These are phyloP conservation scores for Catocala sponsa DNA, from an alignment of 2,888 invertebrate genomes.

Conservation along the genomic window DNA sequence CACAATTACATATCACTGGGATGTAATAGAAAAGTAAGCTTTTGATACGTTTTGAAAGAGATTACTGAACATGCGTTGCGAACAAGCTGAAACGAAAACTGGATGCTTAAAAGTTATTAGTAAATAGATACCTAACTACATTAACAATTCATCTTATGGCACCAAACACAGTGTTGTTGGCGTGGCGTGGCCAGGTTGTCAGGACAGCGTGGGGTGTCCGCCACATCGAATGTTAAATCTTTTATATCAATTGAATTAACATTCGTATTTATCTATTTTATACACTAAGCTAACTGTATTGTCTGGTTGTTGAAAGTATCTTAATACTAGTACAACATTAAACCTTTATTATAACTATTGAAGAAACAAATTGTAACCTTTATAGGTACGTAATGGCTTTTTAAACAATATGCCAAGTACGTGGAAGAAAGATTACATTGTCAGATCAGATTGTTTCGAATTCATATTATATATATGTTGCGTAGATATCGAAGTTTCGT, in stretches of 20 bases:
- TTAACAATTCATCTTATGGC: constrained; percentile 72
- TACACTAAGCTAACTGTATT: constrained; percentile 58
- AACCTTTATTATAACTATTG: constrained; percentile 42
- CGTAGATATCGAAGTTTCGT: constrained; percentile 37
- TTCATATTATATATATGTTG: constrained; percentile 9
- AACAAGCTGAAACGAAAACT: constrained; percentile 44
- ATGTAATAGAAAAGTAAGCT: constrained; percentile 34
- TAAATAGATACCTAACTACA: constrained; percentile 74
- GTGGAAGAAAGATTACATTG: constrained; percentile 27
- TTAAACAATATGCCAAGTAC: constrained; percentile 12
- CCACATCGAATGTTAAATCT: constrained; percentile 11
- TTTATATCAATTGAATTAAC: constrained; percentile 17
- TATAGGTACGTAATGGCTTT: constrained; percentile 14
- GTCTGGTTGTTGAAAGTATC: constrained; percentile 47
- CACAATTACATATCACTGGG: constrained; percentile 57
- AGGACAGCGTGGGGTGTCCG: neutral
- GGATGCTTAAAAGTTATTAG: constrained; percentile 53
- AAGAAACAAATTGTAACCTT: constrained; percentile 36
- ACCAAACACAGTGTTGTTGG: constrained; percentile 60
- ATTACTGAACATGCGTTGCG: constrained; percentile 35
- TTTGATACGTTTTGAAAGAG: constrained; percentile 29
- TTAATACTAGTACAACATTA: constrained; percentile 54
- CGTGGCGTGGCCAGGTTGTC: constrained; percentile 17
- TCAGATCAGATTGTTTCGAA: constrained; percentile 35
- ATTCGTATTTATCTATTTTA: constrained; percentile 48